Conservation (phyloP, 1,140 invertebrate genomes). For the Lepidurus apus region DNA sequence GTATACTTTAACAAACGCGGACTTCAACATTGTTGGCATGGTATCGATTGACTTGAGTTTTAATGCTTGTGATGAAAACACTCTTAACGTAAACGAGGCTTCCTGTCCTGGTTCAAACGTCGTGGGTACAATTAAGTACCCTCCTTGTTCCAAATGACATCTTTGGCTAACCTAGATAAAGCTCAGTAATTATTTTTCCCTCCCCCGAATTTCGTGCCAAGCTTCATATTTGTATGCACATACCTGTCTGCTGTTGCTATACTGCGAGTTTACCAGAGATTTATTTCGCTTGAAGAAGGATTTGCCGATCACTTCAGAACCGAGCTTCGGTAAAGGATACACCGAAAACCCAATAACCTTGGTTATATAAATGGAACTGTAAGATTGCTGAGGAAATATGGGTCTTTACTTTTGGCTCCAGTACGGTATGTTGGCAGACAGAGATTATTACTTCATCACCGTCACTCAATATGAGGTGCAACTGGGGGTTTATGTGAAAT, state of each 20-base stretch:
- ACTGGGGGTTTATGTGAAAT: slow-evolving; percentile 88
- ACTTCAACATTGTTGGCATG: slow-evolving; percentile 27
- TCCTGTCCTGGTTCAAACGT: slow-evolving; percentile 88
- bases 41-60: slow-evolving; percentile 62
- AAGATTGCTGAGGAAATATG: neutral
- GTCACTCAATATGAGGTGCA: slow-evolving; percentile 72
- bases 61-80: slow-evolving; percentile 73
- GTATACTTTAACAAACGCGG: slow-evolving; percentile 28
- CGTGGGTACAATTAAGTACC: slow-evolving; percentile 79
- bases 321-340: slow-evolving; percentile 69
- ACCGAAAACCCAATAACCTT: slow-evolving; percentile 86
- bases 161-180: slow-evolving; percentile 52
- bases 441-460: slow-evolving; percentile 80
- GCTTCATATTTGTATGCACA: slow-evolving; percentile 47
- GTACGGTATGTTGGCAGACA: slow-evolving; percentile 81
- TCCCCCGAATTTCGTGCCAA: neutral
- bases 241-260: slow-evolving; percentile 85
- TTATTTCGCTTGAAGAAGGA: slow-evolving; percentile 83
- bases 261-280: slow-evolving; percentile 81
- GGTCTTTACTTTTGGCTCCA: slow-evolving; percentile 71
- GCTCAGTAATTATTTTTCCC: slow-evolving; percentile 3
- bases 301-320: slow-evolving; percentile 59
- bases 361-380: slow-evolving; percentile 34
- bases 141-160: slow-evolving; percentile 73
- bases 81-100: slow-evolving; percentile 72